Conservation (phyloP, 92 coral and sea anemone genomes). For the Galaxea fascicularis region DNA sequence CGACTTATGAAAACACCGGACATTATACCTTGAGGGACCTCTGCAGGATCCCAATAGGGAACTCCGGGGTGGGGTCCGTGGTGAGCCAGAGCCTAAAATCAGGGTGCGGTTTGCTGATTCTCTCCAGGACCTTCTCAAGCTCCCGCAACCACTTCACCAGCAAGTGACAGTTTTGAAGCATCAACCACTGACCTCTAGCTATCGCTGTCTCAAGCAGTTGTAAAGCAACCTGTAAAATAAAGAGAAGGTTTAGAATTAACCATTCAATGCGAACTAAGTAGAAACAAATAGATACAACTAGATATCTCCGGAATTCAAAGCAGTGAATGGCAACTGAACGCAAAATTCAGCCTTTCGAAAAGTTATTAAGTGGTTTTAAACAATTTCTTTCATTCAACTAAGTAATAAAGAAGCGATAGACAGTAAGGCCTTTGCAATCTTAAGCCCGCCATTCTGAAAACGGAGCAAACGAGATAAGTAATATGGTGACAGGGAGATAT, state of each 20-base stretch:
- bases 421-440: too few relatives aligned
- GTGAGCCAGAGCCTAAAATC: conserved; percentile 99
- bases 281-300: not conserved
- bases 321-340: not conserved
- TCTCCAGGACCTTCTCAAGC: conserved; percentile 94
- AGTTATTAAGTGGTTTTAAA: not conserved
- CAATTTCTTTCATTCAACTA: too few relatives aligned
- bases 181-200: conserved; percentile 99
- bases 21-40: conserved; percentile 90
- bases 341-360: not conserved
- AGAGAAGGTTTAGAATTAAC: not conserved
- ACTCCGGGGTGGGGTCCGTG: conserved; percentile 99
- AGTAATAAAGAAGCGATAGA: too few relatives aligned
- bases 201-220: conserved; percentile 99
- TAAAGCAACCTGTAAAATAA: conserved; percentile 77
- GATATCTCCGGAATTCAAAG: not conserved
- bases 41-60: conserved; percentile 97
- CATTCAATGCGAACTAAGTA: not conserved
- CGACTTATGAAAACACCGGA: not conserved
- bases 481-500: too few relatives aligned
- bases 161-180: conserved; percentile 99
- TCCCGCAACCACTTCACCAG: conserved; percentile 96
- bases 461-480: too few relatives aligned
- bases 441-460: too few relatives aligned
- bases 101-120: conserved; percentile 98